phyloP scores from a whole-genome alignment of 2,113 vertebrate species.

The Hippocampus mohnikei region DNA sequence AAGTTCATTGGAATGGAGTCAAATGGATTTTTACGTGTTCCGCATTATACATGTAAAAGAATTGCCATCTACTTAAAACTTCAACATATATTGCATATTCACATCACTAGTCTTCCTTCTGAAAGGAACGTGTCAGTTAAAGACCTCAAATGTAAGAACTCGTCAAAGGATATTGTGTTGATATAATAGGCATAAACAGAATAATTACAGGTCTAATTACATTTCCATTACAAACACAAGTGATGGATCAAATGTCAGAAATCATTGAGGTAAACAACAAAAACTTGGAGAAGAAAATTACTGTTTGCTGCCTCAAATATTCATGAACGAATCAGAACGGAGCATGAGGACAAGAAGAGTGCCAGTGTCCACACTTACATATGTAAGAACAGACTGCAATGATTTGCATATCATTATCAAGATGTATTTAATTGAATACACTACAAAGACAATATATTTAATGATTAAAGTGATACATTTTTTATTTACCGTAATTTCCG shows the following conservation, averaged over 20 bases:
- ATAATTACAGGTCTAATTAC: background rate
- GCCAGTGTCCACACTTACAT: background rate
- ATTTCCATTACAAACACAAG: background rate
- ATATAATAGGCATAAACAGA: background rate
- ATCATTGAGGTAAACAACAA: background rate
- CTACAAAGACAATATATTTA: too few relatives aligned
- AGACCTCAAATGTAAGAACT: background rate
- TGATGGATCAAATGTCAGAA: background rate
- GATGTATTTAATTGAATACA: too few relatives aligned
- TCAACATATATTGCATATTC: background rate
- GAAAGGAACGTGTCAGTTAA: background rate
- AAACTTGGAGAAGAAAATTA: background rate
- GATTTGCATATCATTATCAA: too few relatives aligned
- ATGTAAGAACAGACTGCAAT: too few relatives aligned
- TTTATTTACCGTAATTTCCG: too few relatives aligned
- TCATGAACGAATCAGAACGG: background rate
- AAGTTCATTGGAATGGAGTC: background rate
- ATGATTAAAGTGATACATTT: too few relatives aligned
- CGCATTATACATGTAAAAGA: background rate
- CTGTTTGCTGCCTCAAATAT: background rate
- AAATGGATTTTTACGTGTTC: background rate
- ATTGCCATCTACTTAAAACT: background rate
- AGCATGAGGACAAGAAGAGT: background rate
- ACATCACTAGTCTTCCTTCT: background rate
- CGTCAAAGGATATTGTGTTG: background rate